Evolutionary conservation across 2,888 invertebrate genomes (phyloP).

Genomic region (Pterobdella sp.): DNA sequence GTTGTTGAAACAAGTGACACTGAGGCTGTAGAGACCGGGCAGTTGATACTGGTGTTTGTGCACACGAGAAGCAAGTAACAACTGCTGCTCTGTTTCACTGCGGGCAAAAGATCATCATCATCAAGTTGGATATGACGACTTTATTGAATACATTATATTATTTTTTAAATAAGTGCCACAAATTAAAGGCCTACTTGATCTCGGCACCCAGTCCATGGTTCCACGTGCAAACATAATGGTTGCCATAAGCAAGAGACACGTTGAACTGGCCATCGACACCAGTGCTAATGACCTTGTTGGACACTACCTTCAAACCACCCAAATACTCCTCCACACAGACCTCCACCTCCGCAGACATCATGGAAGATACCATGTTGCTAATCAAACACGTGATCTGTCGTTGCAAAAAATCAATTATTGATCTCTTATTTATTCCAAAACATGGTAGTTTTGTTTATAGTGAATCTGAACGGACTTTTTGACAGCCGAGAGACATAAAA

Average conservation of each 20-base stretch:
- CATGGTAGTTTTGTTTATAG: neutral
- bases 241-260: neutral
- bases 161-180: no score
- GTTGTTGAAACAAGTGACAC: neutral
- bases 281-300: neutral
- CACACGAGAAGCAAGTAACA: neutral
- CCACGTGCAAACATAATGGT: slow-evolving; percentile 9
- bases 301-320: neutral
- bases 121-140: no score
- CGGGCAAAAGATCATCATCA: no score
- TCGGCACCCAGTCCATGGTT: neutral
- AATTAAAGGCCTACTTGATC: neutral
- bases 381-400: slow-evolving; percentile 9
- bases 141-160: no score
- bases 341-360: neutral
- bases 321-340: slow-evolving; percentile 7
- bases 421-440: neutral
- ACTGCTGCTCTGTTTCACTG: neutral
- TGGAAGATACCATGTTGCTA: neutral
- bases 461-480: neutral
- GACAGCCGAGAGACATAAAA: neutral
- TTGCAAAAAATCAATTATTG: neutral
- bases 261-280: neutral
- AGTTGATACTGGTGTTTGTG: neutral
- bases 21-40: slow-evolving; percentile 2